A percentile compares a stretch with the other conserved stretches of the same genome.
Conservation (phyloP, 1,140 invertebrate genomes). For the Leptinotarsa undecemlineata region DNA sequence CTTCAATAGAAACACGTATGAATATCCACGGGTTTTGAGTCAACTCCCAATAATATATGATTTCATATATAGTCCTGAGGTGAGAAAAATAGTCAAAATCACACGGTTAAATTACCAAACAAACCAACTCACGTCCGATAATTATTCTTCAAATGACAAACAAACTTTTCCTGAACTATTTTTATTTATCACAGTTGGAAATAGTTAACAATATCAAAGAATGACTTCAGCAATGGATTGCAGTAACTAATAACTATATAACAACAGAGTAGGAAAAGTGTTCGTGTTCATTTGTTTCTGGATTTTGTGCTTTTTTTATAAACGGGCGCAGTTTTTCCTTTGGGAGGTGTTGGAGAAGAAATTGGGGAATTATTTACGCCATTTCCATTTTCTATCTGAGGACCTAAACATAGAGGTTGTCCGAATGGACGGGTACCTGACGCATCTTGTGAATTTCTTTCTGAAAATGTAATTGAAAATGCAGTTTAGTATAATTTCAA, state of each 20-base stretch:
- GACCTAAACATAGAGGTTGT: conserved; percentile 68
- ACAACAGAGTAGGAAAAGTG: conserved; percentile 23
- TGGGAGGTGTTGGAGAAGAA: conserved; percentile 50
- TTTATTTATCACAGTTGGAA: conserved; percentile 45
- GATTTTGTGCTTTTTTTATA: conserved; percentile 43
- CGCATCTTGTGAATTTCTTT: conserved; percentile 58
- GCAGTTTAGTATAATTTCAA: neutral
- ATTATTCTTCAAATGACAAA: conserved; percentile 1
- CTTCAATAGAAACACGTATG: too few species aligned
- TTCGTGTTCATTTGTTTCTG: conserved; percentile 45
- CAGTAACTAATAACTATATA: conserved; percentile 5
- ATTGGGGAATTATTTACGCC: conserved; percentile 55
- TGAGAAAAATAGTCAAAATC: neutral
- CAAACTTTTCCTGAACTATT: conserved; percentile 20
- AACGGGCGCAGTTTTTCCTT: conserved; percentile 41
- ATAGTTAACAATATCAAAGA: conserved; percentile 27
- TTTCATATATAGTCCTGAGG: neutral
- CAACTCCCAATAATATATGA: neutral
- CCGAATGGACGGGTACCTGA: conserved; percentile 74
- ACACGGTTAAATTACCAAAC: conserved; percentile 4
- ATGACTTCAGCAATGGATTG: neutral
- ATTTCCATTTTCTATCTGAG: conserved; percentile 59
- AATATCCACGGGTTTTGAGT: neutral
- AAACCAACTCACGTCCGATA: neutral
- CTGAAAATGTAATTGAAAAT: conserved; percentile 44